phyloP scores from a whole-genome alignment of 1,140 invertebrate genomes.

The Polyergus mexicanus region DNA sequence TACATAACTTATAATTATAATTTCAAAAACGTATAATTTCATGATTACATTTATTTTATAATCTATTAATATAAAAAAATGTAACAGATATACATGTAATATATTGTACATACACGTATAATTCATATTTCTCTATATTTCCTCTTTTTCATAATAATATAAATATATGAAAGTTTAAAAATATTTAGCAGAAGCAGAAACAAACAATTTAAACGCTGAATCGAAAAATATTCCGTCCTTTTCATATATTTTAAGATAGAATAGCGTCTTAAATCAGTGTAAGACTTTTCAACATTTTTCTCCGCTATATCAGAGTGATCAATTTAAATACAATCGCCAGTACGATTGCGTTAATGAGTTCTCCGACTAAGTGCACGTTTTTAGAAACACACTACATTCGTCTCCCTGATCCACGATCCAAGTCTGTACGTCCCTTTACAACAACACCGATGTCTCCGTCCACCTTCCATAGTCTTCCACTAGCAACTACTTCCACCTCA shows the following conservation, averaged over 20 bases:
- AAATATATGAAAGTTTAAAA: background rate
- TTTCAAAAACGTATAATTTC: slow-evolving; percentile 1
- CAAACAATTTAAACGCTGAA: background rate
- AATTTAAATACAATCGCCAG: slow-evolving; percentile 39
- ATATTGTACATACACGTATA: background rate
- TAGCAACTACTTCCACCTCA: slow-evolving; percentile 68
- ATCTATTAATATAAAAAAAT: background rate
- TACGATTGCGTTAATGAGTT: slow-evolving; percentile 60
- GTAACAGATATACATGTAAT: too few relatives aligned
- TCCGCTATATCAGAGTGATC: slow-evolving; percentile 18
- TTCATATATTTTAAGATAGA: background rate
- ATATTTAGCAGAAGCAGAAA: background rate
- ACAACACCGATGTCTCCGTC: slow-evolving; percentile 59
- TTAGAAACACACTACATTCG: slow-evolving; percentile 64
- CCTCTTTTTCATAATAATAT: background rate
- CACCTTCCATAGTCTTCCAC: slow-evolving; percentile 65
- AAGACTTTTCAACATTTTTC: slow-evolving; percentile 37
- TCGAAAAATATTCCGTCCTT: background rate
- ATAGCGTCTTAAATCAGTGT: background rate
- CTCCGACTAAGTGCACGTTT: slow-evolving; percentile 62
- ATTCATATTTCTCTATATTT: background rate
- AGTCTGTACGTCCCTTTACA: slow-evolving; percentile 45
- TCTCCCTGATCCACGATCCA: slow-evolving; percentile 46
- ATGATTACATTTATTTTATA: background rate
- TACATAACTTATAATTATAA: too few relatives aligned